These are phyloP conservation scores for Erebia palarica DNA, from an alignment of 2,888 invertebrate genomes.

Conservation along the genomic window DNA sequence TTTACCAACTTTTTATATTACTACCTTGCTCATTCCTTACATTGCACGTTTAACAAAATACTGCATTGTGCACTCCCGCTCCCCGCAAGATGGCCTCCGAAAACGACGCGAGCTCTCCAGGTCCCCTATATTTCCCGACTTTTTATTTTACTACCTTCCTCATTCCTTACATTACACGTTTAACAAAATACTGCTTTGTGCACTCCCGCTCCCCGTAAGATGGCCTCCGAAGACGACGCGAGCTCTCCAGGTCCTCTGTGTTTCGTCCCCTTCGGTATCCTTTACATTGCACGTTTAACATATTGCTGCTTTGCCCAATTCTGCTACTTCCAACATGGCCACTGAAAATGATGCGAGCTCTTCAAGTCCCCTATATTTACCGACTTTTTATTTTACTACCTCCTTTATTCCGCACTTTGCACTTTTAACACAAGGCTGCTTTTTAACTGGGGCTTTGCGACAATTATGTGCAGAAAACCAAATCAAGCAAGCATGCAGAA, in stretches of 20 bases:
- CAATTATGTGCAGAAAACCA: no score
- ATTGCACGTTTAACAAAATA: not conserved
- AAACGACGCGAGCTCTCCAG: no score
- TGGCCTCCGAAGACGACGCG: no score
- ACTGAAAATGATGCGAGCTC: no score
- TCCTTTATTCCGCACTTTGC: not conserved
- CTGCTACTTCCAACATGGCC: no score
- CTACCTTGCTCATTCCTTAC: not conserved
- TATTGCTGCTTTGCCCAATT: not conserved
- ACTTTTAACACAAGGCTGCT: not conserved
- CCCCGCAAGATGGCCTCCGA: no score
- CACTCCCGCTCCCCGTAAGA: no score
- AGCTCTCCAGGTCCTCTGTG: constrained; percentile 43
- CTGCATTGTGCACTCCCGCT: no score
- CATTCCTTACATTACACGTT: not conserved
- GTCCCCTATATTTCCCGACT: constrained; percentile 52
- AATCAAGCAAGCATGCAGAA: no score
- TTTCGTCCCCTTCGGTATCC: not conserved
- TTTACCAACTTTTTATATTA: constrained; percentile 45
- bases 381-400: constrained; percentile 38
- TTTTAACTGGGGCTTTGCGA: no score
- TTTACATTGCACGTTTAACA: not conserved
- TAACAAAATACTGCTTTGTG: not conserved
- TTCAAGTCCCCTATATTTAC: constrained; percentile 49
- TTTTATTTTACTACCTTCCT: constrained; percentile 31